Evolutionary conservation across 2,888 invertebrate species (phyloP).

Genomic region (Microctonus hyperodae): DNA sequence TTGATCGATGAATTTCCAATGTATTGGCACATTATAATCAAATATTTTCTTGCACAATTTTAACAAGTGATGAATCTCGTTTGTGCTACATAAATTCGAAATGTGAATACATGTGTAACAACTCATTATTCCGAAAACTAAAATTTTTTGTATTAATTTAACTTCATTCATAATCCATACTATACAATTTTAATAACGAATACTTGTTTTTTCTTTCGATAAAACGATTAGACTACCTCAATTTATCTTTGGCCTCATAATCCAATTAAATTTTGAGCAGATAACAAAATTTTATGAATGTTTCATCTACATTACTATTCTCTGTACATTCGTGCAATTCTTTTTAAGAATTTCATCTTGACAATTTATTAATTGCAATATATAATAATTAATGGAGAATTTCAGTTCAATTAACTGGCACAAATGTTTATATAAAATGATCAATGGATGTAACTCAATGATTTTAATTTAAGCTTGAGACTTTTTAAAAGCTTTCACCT

Average conservation of each 20-base stretch:
- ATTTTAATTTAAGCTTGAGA: conserved; percentile 29
- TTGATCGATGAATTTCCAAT: conserved; percentile 45
- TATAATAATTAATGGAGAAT: neutral
- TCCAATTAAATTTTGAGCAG: neutral
- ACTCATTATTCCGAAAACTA: conserved; percentile 39
- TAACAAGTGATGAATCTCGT: conserved; percentile 2
- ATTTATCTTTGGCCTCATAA: conserved; percentile 1
- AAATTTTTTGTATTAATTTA: conserved; percentile 16
- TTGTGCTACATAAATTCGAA: neutral
- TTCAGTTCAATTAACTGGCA: conserved; percentile 46
- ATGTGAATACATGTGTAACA: conserved; percentile 16
- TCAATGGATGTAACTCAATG: conserved; percentile 32
- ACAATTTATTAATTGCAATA: neutral
- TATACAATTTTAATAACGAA: neutral
- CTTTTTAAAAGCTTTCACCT: conserved; percentile 26
- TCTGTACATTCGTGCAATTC: neutral
- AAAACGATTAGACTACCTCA: neutral
- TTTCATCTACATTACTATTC: neutral
- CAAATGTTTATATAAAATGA: conserved; percentile 5
- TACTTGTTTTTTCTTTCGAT: neutral
- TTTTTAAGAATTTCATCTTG: neutral
- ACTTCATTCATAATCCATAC: neutral
- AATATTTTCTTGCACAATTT: conserved; percentile 37
- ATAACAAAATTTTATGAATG: neutral
- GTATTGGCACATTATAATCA: conserved; percentile 60